A percentile compares a stretch with the other conserved stretches of the same genome.
Evolutionary conservation across 2,888 invertebrate species (phyloP).

Genomic region (Alloplasta piceator): DNA sequence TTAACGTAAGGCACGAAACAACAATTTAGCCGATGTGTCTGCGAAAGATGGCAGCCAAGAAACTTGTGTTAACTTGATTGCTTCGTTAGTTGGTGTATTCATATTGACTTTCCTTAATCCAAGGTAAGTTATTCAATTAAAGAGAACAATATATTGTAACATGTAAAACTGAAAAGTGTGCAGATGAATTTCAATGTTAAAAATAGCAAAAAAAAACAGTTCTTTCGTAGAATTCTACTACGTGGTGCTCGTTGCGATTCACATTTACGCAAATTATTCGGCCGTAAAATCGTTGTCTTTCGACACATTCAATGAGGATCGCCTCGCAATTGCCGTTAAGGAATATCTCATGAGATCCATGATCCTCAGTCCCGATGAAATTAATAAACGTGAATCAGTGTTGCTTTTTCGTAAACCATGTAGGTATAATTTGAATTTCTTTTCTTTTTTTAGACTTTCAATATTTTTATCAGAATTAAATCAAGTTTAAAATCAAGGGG

Average conservation of each 20-base stretch:
- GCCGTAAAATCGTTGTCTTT: conserved; percentile 93
- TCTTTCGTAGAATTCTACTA: conserved; percentile 92
- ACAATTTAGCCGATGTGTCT: conserved; percentile 96
- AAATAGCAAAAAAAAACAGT: conserved; percentile 82
- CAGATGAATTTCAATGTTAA: not conserved
- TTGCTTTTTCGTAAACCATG: conserved; percentile 85
- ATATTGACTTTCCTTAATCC: conserved; percentile 88
- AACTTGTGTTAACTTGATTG: conserved; percentile 96
- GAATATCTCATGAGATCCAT: conserved; percentile 87
- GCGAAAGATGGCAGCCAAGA: conserved; percentile 99
- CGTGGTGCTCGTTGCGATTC: conserved; percentile 89
- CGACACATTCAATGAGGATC: conserved; percentile 91
- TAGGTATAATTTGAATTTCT: conserved; percentile 50
- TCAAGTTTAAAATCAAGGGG: not conserved
- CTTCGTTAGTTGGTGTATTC: conserved; percentile 91
- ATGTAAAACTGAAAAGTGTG: not conserved
- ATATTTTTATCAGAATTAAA: not conserved
- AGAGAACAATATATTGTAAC: no score
- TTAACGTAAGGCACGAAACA: conserved; percentile 87
- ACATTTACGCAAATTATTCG: conserved; percentile 94
- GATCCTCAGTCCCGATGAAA: conserved; percentile 86
- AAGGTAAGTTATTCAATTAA: conserved; percentile 79
- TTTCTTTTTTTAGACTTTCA: no score
- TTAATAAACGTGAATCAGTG: conserved; percentile 90
- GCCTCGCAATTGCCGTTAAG: conserved; percentile 89